Conservation (phyloP, 1,140 invertebrate species). For the Ceratosolen fusciceps region DNA sequence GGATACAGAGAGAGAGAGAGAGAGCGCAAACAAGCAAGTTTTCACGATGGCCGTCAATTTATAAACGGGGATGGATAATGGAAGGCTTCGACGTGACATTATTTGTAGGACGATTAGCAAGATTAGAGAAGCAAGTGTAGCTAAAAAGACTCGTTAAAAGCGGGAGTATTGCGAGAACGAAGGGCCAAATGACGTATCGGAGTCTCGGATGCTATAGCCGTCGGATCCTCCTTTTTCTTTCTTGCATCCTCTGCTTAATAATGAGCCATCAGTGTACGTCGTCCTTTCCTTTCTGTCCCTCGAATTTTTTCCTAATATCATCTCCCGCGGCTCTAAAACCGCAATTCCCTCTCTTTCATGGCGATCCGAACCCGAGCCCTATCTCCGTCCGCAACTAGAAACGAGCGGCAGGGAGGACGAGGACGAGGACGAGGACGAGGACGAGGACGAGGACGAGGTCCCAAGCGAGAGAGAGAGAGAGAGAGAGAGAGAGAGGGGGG, state of each 20-base stretch:
- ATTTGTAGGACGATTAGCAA: too few species aligned
- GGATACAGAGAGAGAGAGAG: too few species aligned
- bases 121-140: neutral
- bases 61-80: too few species aligned
- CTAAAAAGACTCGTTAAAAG: neutral
- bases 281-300: neutral
- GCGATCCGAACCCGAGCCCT: neutral
- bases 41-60: neutral
- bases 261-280: neutral
- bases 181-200: neutral
- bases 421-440: neutral
- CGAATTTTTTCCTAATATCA: slow-evolving; percentile 31
- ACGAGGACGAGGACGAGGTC: neutral
- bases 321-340: slow-evolving; percentile 4
- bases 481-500: neutral
- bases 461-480: too few species aligned
- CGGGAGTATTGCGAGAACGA: neutral
- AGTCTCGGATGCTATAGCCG: neutral
- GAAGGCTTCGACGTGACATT: too few species aligned
- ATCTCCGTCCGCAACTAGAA: slow-evolving; percentile 6
- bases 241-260: slow-evolving; percentile 4
- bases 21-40: neutral
- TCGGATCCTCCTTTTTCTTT: neutral
- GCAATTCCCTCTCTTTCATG: neutral
- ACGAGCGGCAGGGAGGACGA: neutral